Evolutionary conservation across 2,888 invertebrate species (phyloP), one percentile per base, ranked within the genome.

Genomic region (Abrostola triplasia): DNA sequence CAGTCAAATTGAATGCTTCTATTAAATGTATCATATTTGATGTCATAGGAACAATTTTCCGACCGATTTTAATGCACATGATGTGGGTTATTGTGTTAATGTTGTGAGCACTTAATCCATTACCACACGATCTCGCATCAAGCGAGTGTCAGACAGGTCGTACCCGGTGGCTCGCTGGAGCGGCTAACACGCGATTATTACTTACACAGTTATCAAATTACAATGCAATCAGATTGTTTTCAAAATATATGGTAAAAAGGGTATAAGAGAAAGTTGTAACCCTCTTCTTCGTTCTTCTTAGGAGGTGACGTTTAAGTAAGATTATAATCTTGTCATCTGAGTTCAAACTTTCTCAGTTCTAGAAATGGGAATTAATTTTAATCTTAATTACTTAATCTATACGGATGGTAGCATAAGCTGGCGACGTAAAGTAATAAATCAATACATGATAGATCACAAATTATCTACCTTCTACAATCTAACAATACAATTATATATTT

Each of bases 51-150:
- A 82, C 78, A 81, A 87, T 88, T 88, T 88, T 81, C 84, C 81
- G 79, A 85, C 83, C 83, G 82, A 82, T 82, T 84, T 86, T 88
- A 86, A 87, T 87, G 83, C 75, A 83, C 76, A 71, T 79, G 66
- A 91, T 90, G 86, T 91, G 83, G 92, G 91, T 92, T 89, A 91
- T 88, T 83, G 89, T 92, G 90, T 87, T 92, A 92, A 91, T 90
- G 89, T 83, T 80, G 82, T 69, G 72, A 77, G 81, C 86, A 88
- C 86, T 90, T 89, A 84, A 90, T 90, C 82, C 88, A 89, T 87
- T 88, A 89, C 80, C 67, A 79, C 84, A 81, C 82, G 83, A 84
- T 78, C 75, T 77, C 70, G 61, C 77, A 77, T 77, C 81, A 78
- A 69, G 66, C 69, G 71, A 82, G 68, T 77, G 81, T 77, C 77